These are phyloP conservation scores for Trinorchestia longiramus DNA, from an alignment of 1,140 invertebrate species.

Conservation along the genomic window DNA sequence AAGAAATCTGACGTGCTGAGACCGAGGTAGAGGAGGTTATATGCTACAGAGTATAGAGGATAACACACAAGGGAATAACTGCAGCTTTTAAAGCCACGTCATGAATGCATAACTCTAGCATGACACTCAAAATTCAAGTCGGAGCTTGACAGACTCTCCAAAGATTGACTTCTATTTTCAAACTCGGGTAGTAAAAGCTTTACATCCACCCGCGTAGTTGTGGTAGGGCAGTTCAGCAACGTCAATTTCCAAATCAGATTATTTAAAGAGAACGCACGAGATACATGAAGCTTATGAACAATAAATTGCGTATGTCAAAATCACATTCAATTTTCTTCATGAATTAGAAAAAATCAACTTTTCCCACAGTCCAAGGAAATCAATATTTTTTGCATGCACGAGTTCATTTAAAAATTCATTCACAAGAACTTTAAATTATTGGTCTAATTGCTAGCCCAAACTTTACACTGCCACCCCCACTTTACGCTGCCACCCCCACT, in stretches of 20 bases:
- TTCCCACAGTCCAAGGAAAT: neutral
- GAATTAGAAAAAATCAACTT: neutral
- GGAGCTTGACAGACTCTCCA: neutral
- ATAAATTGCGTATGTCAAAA: too few species aligned
- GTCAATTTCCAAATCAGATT: neutral
- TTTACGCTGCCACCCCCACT: too few species aligned
- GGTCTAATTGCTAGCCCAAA: too few species aligned
- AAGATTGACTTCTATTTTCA: neutral
- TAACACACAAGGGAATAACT: neutral
- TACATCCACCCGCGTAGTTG: neutral
- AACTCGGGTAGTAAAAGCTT: neutral
- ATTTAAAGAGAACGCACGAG: neutral
- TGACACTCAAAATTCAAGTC: neutral
- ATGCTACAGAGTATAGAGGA: neutral
- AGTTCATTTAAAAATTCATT: neutral
- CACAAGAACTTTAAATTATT: neutral
- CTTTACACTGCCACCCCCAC: too few species aligned
- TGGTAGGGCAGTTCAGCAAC: neutral
- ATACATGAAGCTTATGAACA: neutral
- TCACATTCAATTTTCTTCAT: neutral
- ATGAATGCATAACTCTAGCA: neutral
- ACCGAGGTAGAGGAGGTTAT: neutral
- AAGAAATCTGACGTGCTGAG: neutral
- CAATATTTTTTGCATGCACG: neutral
- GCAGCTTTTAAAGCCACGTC: neutral